Conservation (phyloP, 2,797 vertebrate species). For the Tiaroga cobitis region DNA sequence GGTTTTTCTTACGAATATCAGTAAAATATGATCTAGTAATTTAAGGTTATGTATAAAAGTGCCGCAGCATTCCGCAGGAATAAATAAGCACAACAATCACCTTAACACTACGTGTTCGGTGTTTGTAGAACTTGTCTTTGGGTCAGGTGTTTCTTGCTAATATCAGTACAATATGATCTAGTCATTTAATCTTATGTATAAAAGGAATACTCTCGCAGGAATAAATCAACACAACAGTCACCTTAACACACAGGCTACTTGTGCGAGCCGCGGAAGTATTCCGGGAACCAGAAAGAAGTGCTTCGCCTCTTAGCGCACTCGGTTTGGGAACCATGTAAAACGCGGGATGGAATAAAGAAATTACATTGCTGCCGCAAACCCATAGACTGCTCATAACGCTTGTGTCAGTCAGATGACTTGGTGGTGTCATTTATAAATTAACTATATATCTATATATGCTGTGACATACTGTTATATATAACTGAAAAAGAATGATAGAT, state of each 20-base stretch:
- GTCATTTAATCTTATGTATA: neutral
- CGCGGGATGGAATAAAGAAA: conserved; percentile 42
- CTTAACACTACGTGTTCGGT: conserved; percentile 46
- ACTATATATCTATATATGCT: neutral
- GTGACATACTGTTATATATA: neutral
- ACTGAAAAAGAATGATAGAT: neutral
- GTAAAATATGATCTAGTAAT: neutral
- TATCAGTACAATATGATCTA: conserved; percentile 1
- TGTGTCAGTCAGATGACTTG: neutral
- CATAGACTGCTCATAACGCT: neutral
- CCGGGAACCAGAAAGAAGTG: conserved; percentile 56
- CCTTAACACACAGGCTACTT: conserved; percentile 56
- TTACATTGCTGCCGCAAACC: neutral
- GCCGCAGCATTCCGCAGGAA: neutral
- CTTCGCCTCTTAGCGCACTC: conserved; percentile 64
- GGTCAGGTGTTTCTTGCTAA: neutral
- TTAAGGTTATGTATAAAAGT: neutral
- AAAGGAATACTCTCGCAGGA: neutral
- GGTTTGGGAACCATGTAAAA: conserved; percentile 51
- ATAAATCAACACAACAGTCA: conserved; percentile 54
- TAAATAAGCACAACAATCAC: conserved; percentile 55
- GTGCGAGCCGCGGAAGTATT: conserved; percentile 62
- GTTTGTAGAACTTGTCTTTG: conserved; percentile 42
- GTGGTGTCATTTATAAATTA: neutral
- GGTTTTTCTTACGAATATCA: conserved; percentile 14